Evolutionary conservation across 2,888 invertebrate species (phyloP), one percentile per base, ranked within the genome.

Genomic region (Epinotia nisella): DNA sequence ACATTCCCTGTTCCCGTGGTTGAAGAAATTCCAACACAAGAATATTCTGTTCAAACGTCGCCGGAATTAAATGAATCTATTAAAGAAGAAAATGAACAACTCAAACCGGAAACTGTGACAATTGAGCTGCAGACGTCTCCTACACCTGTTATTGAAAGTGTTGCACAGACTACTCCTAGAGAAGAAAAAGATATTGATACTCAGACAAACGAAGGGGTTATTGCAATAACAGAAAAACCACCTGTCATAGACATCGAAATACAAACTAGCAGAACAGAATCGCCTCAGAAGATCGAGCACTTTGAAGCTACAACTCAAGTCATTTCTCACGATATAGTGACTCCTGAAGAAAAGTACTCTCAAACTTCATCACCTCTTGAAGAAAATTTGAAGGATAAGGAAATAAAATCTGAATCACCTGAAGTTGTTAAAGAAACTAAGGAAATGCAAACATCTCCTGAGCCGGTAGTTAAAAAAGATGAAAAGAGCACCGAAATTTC

Each of bases 131-230:
- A 95, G 84, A 95, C 95, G 9, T 94, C 94, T 29, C 94, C 94
- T 13, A 93, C 92, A 75, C 85, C 87, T 64, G 81, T 91, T 0
- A 90, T 85, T 69, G 95, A 95, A 81, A 89, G 85, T 29, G 88
- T 94, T 53, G 91, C 95, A 68, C 97, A 97, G 90, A 97, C 97
- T 4, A 92, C 94, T 15, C 95, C 95, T 9, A 83, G 89, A 2
- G 86, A 93, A 70, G 91, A 90, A 45, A 90, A 86, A 77, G 90
- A 90, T 79, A 87, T 78, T 65, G 86, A 92, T 68, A 90, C 93
- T 41, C 92, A 93, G 76, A 94, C 94, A 53, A 76, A 82, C 7
- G 90, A 88, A 75, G 87, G 87, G 76, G 81, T 79, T 11, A 62
- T 85, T 0, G 82, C 80, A 21, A 79, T 86, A 11, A 84, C 91